Conservation (phyloP, 2,888 invertebrate genomes). For the Odontocerum albicorne region DNA sequence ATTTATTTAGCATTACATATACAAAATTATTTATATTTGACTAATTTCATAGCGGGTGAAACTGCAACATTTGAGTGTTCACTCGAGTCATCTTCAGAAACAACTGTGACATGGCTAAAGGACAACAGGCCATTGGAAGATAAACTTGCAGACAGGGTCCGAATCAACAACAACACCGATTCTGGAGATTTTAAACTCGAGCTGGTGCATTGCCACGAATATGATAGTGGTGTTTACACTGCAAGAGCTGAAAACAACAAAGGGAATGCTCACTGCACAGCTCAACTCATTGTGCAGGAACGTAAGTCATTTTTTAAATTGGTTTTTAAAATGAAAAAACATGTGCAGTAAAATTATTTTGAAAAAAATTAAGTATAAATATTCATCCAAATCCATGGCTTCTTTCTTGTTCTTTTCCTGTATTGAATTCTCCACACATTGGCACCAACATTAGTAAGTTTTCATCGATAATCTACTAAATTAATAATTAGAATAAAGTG, state of each 20-base stretch:
- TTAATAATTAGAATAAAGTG: no score
- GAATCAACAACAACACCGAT: constrained; percentile 60
- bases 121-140: constrained; percentile 83
- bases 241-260: constrained; percentile 81
- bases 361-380: background rate
- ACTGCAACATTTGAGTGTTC: constrained; percentile 80
- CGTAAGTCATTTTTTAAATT: constrained; percentile 69
- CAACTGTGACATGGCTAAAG: constrained; percentile 79
- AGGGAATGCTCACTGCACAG: constrained; percentile 82
- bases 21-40: no score
- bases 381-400: background rate
- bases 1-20: no score
- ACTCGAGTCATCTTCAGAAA: constrained; percentile 63
- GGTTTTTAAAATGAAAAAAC: no score
- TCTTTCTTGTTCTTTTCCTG: background rate
- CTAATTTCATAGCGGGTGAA: constrained; percentile 90
- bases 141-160: constrained; percentile 72
- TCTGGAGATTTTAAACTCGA: constrained; percentile 68
- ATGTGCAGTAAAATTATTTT: no score
- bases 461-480: no score
- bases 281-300: constrained; percentile 83
- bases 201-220: constrained; percentile 72
- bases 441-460: no score
- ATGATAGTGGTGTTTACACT: constrained; percentile 88
- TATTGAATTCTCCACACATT: background rate